These are phyloP conservation scores for Diarsia dahlii DNA, from an alignment of 2,888 invertebrate genomes.

Conservation along the genomic window DNA sequence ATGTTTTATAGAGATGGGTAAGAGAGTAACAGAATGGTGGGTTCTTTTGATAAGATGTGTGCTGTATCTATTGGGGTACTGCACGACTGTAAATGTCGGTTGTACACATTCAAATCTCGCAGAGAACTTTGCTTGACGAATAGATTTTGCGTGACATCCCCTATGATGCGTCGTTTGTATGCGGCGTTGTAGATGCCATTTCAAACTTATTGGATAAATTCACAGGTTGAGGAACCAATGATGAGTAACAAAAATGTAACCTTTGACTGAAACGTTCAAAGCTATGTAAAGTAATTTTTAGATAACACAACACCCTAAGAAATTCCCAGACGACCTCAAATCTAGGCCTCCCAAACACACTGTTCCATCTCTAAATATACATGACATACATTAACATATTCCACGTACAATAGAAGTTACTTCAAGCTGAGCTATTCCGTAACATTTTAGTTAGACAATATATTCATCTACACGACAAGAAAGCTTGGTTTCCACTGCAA, in stretches of 20 bases:
- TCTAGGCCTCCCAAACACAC: not conserved
- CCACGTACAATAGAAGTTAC: slow-evolving; percentile 12
- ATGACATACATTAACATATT: slow-evolving; percentile 32
- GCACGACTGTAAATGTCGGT: not conserved
- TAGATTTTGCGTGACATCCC: not conserved
- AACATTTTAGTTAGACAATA: slow-evolving; percentile 37
- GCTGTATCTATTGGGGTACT: not conserved
- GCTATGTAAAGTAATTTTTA: not conserved
- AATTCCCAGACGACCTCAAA: not conserved
- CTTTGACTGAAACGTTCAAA: not conserved
- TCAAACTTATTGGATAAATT: not conserved
- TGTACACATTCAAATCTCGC: not conserved
- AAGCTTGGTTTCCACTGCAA: no score
- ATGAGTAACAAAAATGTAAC: not conserved
- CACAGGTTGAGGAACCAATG: not conserved
- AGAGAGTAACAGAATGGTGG: not conserved
- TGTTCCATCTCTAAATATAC: not conserved
- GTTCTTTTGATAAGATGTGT: not conserved
- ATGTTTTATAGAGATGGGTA: not conserved
- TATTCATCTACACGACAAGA: slow-evolving; percentile 32
- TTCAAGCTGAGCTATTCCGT: slow-evolving; percentile 3
- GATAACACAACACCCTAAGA: not conserved
- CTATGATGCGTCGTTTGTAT: not conserved
- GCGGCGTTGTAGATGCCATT: not conserved
- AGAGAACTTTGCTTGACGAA: not conserved